phyloP scores from a whole-genome alignment of 2,888 invertebrate species.

The Adineta ricciae region DNA sequence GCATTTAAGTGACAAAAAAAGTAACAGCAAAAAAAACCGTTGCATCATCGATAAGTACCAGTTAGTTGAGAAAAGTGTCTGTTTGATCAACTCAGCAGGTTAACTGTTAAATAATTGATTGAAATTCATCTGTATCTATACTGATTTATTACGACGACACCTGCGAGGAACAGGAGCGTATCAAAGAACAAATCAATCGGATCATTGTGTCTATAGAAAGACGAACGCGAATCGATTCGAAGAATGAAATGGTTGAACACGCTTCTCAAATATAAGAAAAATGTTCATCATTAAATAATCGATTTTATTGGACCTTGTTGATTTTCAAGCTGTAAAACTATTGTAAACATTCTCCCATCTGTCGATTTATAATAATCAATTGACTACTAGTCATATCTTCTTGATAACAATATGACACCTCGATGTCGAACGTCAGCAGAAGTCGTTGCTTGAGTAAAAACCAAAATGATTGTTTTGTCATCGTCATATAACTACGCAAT shows the following conservation, averaged over 20 bases:
- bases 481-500: neutral
- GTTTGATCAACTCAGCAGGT: conserved; percentile 1
- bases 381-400: neutral
- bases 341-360: neutral
- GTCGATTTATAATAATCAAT: neutral
- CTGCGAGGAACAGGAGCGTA: neutral
- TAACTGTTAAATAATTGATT: conserved; percentile 12
- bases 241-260: neutral
- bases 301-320: neutral
- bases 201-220: neutral
- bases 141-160: neutral
- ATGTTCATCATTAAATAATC: neutral
- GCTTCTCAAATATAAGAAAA: neutral
- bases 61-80: neutral
- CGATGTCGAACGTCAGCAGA: neutral
- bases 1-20: neutral
- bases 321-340: neutral
- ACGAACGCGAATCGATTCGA: too few species aligned
- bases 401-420: neutral
- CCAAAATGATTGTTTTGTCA: too few species aligned
- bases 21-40: neutral
- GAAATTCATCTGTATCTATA: neutral
- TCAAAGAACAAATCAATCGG: neutral
- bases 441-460: too few species aligned
- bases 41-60: neutral